These are phyloP conservation scores for Aleiodes testaceus DNA, from an alignment of 2,888 invertebrate species.

Conservation along the genomic window DNA sequence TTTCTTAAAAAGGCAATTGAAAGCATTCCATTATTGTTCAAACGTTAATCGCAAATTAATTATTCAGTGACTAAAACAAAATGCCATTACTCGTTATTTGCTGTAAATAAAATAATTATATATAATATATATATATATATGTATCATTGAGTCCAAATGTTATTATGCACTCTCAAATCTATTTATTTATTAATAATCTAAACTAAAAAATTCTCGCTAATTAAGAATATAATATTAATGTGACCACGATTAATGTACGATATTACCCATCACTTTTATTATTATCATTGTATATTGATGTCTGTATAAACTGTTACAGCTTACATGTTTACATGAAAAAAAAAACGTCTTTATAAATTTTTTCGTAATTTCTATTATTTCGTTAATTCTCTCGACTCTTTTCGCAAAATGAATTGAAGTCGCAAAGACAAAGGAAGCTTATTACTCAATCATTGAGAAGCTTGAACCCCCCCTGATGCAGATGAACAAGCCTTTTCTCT, in stretches of 20 bases:
- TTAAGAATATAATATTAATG: background rate
- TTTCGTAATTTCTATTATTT: background rate
- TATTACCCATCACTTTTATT: background rate
- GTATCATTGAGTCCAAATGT: slow-evolving; percentile 1
- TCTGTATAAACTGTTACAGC: slow-evolving; percentile 26
- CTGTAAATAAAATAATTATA: no score
- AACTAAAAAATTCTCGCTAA: background rate
- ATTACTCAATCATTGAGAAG: slow-evolving; percentile 53
- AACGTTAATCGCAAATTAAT: background rate
- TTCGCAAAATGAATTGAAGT: slow-evolving; percentile 50
- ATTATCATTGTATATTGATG: slow-evolving; percentile 12
- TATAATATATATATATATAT: background rate
- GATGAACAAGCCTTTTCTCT: slow-evolving; percentile 45
- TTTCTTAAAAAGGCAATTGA: slow-evolving; percentile 1
- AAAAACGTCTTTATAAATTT: slow-evolving; percentile 22
- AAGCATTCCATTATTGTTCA: slow-evolving; percentile 8
- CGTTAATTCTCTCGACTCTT: background rate
- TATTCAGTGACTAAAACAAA: background rate
- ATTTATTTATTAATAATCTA: background rate
- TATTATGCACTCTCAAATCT: slow-evolving; percentile 15
- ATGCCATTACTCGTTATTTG: no score
- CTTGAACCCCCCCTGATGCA: slow-evolving; percentile 38
- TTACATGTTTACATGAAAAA: slow-evolving; percentile 25
- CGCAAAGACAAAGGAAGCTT: slow-evolving; percentile 65
- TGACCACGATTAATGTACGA: background rate